Base-by-base conservation (phyloP, 2,888 invertebrate genomes). In the Tryphoninae sp. region DNA sequence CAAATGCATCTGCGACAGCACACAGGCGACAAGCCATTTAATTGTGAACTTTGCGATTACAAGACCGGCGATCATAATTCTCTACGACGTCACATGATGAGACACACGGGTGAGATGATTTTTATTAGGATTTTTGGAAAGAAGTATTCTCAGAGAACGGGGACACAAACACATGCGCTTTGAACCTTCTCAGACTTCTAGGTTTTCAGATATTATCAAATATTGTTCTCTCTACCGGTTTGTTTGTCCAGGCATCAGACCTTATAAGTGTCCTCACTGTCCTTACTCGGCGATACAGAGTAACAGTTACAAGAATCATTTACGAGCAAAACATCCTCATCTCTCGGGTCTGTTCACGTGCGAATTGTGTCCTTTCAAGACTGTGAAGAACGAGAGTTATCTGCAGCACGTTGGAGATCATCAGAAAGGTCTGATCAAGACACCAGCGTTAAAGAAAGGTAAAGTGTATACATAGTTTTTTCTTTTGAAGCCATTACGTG, bases 41-140 rank as follows among this genome's bases (percentile, higher is more conserved):
- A 94, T 72, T 97, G 97, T 88, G 93, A 94, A 49, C 91, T 93
- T 23, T 96, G 96, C 88, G 93, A 94, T 9, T 97, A 95, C 89
- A 93, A 93, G 82, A 95, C 96, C 2, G 95, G 95, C 0, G 96
- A 96, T 92, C 96, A 96, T 85, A 96, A 96, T 89, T 96, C 95
- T 2, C 91, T 96, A 74, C 92, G 95, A 87, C 94, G 93, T 88
- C 95, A 94, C 92, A 93, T 91, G 88, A 94, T 95, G 94, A 93
- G 95, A 85, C 94, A 95, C 88, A 94, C 94, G 4, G 95, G 94
- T 78, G 82, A 42, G 40, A 62, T 2, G 49, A 62, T 61, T 64
- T 19, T 16, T 33, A 42, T 62, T 33, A 16, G n/a, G 16, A n/a
- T 62, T n/a, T 61, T 62, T 72, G 62, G 51, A 19, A 58, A 9